Conservation (phyloP, 2,888 invertebrate species). For the Rotaria magnacalcarata region DNA sequence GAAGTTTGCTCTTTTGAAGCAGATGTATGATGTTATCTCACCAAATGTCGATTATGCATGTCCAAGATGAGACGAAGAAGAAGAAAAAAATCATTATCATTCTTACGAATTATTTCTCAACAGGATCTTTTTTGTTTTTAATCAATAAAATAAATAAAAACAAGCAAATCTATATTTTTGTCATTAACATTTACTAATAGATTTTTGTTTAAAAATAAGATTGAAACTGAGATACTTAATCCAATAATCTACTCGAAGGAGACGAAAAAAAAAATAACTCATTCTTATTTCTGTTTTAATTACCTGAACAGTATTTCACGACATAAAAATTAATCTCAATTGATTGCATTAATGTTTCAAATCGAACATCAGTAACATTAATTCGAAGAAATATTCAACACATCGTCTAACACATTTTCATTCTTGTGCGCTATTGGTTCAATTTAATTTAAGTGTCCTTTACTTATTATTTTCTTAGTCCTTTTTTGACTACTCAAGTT, state of each 20-base stretch:
- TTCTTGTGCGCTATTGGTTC: not conserved
- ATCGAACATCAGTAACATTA: not conserved
- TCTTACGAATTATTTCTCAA: not conserved
- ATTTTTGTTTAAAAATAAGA: not conserved
- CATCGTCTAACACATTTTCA: not conserved
- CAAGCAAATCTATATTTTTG: too few relatives aligned
- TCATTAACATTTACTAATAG: not conserved
- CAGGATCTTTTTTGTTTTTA: too few relatives aligned
- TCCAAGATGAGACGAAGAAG: not conserved
- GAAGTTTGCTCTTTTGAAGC: not conserved
- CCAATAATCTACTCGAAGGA: not conserved
- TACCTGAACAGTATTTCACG: not conserved
- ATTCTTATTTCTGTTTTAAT: not conserved
- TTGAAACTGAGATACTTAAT: not conserved
- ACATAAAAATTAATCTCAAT: not conserved
- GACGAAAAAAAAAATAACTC: not conserved
- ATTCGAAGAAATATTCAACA: not conserved
- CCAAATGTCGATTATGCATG: not conserved
- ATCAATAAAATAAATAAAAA: too few relatives aligned
- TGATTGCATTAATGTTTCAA: not conserved
- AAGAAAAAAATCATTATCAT: not conserved
- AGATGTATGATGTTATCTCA: slow-evolving; percentile 11
- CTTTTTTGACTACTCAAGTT: not conserved
- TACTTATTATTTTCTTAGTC: not conserved
- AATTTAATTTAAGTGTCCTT: not conserved